Base-by-base conservation (phyloP, 2,888 invertebrate species). In the Stenodera caucasica region DNA sequence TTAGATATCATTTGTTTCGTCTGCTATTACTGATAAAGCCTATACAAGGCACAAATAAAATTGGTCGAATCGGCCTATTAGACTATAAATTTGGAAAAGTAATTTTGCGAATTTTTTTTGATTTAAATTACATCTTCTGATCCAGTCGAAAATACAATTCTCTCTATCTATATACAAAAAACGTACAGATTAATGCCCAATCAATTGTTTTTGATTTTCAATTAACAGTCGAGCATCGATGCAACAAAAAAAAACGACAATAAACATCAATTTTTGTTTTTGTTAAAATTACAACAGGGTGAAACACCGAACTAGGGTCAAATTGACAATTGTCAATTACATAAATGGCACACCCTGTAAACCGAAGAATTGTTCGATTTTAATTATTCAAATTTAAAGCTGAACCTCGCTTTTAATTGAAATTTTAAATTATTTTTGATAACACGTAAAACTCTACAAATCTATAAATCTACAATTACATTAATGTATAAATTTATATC, bases 21-120 rank as follows among this genome's bases (percentile, higher is more conserved):
- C 59, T 51, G 32, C 15, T 9, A 49, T 21, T 12, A n/a, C 29
- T 37, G 11, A 69, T 73, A 71, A 78, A 75, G 77, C 78, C 77
- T 75, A 76, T 76, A 69, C 74, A 79, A 79, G 79, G 79, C 79
- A 79, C 79, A 78, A 79, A 76, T 71, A 77, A 78, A 79, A 77
- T 79, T 79, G 79, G 79, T 79, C 78, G 75, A 72, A 74, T 75
- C 64, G 58, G 58, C 63, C 68, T 45, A 40, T 61, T 56, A 15
- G 5, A 40, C 30, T 51, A 51, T 8, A 18, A 14, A n/a, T n/a
- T n/a, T n/a, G n/a, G n/a, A n/a, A n/a, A n/a, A n/a, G n/a, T n/a
- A n/a, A 21, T 15, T 45, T 6, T 6, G 5, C 8, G 3, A 40
- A 8, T 8, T 3, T 40, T 40, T 37, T 21, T 23, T 23, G 3